Evolutionary conservation across 1,140 invertebrate species (phyloP).

Genomic region (Nylanderia fulva): DNA sequence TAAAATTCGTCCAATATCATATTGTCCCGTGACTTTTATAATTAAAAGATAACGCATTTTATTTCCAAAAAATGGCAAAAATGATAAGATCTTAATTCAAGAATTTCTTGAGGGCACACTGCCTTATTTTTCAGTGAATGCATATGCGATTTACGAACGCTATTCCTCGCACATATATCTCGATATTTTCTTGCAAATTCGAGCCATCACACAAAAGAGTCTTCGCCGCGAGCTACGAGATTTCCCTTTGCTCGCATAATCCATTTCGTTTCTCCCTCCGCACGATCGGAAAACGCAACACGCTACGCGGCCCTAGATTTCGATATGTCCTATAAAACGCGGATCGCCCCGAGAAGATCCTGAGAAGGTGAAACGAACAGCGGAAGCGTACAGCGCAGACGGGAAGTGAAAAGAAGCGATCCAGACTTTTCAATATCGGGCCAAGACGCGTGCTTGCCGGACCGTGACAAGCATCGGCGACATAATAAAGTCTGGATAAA

Average conservation of each 20-base stretch:
- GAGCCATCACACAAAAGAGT: constrained; percentile 11
- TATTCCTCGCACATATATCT: constrained; percentile 9
- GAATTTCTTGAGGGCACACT: background rate
- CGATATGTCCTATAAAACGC: constrained; percentile 52
- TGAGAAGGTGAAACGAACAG: background rate
- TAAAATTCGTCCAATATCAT: no score
- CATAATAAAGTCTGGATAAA: constrained; percentile 69
- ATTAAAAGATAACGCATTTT: background rate
- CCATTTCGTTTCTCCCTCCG: constrained; percentile 38
- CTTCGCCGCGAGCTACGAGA: constrained; percentile 36
- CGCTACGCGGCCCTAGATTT: constrained; percentile 32
- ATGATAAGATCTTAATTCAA: background rate
- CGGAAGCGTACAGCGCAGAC: constrained; percentile 24
- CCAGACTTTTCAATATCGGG: constrained; percentile 68
- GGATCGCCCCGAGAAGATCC: background rate
- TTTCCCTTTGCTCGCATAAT: constrained; percentile 55
- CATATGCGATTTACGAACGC: constrained; percentile 21
- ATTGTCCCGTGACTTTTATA: no score
- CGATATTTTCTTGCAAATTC: constrained; percentile 45
- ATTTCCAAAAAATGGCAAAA: background rate
- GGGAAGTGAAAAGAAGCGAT: constrained; percentile 55
- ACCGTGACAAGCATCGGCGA: constrained; percentile 63
- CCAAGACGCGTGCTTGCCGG: constrained; percentile 49
- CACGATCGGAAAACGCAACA: constrained; percentile 53
- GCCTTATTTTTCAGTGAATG: constrained; percentile 22